These are phyloP conservation scores for Gisinianus flammeolus DNA, from an alignment of 2,888 invertebrate genomes.

Conservation along the genomic window DNA sequence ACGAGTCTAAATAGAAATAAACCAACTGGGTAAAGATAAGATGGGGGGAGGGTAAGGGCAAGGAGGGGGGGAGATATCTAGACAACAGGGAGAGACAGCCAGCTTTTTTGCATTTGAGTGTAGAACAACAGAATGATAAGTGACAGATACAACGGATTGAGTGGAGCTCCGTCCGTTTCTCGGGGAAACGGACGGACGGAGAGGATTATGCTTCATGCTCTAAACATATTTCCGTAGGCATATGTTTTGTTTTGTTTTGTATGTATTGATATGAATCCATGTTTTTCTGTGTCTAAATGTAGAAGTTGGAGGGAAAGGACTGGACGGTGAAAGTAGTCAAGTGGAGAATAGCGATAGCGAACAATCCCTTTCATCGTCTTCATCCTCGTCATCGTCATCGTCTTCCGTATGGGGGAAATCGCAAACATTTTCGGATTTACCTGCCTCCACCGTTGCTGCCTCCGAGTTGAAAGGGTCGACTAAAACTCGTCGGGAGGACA, in stretches of 20 bases:
- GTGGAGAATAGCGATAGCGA: constrained; percentile 31
- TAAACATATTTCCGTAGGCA: no score
- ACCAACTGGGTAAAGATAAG: no score
- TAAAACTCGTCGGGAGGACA: background rate
- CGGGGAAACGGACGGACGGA: no score
- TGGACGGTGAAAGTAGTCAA: constrained; percentile 1
- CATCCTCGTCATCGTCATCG: constrained; percentile 1
- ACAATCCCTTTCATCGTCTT: background rate
- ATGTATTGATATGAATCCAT: background rate
- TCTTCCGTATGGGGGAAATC: constrained; percentile 25
- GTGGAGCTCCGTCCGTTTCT: background rate
- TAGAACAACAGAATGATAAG: no score
- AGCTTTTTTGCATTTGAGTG: no score
- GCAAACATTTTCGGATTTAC: constrained; percentile 3
- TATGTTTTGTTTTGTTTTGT: background rate
- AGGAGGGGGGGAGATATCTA: no score
- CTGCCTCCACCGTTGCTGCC: background rate
- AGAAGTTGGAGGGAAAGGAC: constrained; percentile 18
- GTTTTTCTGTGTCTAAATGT: background rate
- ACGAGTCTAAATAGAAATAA: no score
- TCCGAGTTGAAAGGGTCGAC: background rate
- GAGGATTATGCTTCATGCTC: no score
- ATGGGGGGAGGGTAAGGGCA: no score
- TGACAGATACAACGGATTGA: background rate
- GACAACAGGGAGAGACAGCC: no score